These are phyloP conservation scores for Penaeus chinensis DNA, from an alignment of 1,140 invertebrate genomes.

Conservation along the genomic window DNA sequence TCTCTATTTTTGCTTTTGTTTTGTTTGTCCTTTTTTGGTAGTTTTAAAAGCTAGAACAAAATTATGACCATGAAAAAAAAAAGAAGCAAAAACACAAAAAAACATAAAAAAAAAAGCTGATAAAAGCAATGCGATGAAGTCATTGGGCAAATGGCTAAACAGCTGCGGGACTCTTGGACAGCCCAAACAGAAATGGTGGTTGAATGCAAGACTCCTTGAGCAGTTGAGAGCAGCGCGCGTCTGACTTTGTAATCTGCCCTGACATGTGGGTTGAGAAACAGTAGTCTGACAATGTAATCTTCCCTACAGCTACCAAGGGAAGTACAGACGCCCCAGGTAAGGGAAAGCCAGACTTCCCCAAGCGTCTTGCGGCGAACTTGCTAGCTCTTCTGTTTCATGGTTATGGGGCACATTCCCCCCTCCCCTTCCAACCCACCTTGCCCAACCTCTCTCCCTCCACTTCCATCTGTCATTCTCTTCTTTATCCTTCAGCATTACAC, in stretches of 20 bases:
- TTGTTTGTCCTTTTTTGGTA: too few relatives aligned
- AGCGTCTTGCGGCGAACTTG: constrained; percentile 53
- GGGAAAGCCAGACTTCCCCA: constrained; percentile 53
- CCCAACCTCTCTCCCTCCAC: too few relatives aligned
- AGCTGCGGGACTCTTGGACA: constrained; percentile 56
- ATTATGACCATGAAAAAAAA: too few relatives aligned
- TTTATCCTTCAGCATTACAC: too few relatives aligned
- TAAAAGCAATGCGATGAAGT: background rate
- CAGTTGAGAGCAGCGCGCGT: constrained; percentile 35
- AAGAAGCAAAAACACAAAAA: background rate
- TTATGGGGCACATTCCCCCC: too few relatives aligned
- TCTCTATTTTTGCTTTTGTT: too few relatives aligned
- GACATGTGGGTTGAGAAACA: constrained; percentile 28
- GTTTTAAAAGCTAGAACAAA: too few relatives aligned
- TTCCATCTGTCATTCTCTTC: too few relatives aligned
- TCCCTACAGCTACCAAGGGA: constrained; percentile 61
- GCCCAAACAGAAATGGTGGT: constrained; percentile 41
- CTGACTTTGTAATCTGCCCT: constrained; percentile 40
- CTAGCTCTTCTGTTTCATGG: constrained; percentile 32
- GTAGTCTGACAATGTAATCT: constrained; percentile 51
- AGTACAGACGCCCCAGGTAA: constrained; percentile 60
- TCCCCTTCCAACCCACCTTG: too few relatives aligned
- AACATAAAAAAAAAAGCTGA: constrained; percentile 17
- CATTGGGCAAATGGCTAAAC: background rate
- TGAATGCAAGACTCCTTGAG: constrained; percentile 50